phyloP scores from a whole-genome alignment of 2,888 invertebrate species.

The Cantharis rustica region DNA sequence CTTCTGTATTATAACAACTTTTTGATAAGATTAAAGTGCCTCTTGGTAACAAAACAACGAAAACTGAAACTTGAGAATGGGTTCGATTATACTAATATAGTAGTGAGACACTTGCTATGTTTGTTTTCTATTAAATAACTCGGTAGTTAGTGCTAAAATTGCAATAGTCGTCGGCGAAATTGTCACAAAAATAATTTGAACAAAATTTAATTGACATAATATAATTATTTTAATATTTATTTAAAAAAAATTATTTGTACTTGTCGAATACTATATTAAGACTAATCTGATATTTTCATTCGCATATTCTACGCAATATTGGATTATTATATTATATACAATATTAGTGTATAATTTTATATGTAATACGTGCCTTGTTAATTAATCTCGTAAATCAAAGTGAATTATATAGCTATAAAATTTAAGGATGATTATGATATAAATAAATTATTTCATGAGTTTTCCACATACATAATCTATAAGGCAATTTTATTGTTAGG shows the following conservation, averaged over 20 bases:
- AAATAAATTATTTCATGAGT: not conserved
- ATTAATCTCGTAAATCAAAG: too few relatives aligned
- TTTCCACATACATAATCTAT: not conserved
- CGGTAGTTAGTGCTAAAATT: not conserved
- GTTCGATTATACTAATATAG: not conserved
- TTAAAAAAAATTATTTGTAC: not conserved
- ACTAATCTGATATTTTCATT: too few relatives aligned
- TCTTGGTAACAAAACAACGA: slow-evolving; percentile 17
- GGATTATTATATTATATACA: too few relatives aligned
- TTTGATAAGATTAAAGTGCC: slow-evolving; percentile 53
- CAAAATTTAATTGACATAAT: not conserved
- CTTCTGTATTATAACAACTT: slow-evolving; percentile 56
- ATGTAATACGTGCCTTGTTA: not conserved
- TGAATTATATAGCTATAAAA: not conserved
- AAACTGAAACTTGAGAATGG: not conserved
- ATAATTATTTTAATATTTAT: not conserved
- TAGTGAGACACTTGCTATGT: not conserved
- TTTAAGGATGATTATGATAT: not conserved
- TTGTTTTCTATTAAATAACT: not conserved
- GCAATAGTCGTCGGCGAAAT: not conserved
- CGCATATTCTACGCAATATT: too few relatives aligned
- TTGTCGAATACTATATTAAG: not conserved
- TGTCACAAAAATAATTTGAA: not conserved
- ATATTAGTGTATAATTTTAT: too few relatives aligned
- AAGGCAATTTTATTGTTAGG: not conserved